Evolutionary conservation across 2,888 invertebrate genomes (phyloP), one percentile per base, ranked within the genome.

Genomic region (Psococerastis gibbosa): DNA sequence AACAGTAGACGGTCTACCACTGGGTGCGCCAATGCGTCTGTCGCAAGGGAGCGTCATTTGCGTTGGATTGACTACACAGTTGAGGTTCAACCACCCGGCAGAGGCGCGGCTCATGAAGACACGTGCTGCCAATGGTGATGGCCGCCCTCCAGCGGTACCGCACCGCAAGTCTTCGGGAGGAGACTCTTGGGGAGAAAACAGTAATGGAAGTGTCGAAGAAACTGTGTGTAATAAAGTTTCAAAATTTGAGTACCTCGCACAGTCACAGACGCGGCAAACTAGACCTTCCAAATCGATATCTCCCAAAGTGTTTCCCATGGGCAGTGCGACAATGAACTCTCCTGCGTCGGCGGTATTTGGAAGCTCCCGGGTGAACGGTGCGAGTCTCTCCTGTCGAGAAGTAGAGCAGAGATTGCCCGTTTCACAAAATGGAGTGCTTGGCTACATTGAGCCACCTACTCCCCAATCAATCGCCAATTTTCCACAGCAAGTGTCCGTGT

Each of bases 41-140:
- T 76, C 77, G 9, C 87, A 88, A 73, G 89, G 89, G 83, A 60
- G 84, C 57, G 89, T 88, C 83, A 66, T 91, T 49, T 87, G 85
- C 43, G 78, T 92, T 52, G 91, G 91, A 22, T 73, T 87, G 42
- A 85, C 89, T 43, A 88, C 85, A 62, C 87, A 85, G 64, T 75
- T 91, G 61, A 78, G 91, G 33, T 91, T 88, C 68, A 89, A 91
- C 63, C 84, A 89, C 61, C 91, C 91, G 0, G 81, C 81, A 43
- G 87, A 89, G 58, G 88, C 88, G 3, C 76, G 79, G 60, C 70
- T 84, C 53, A 80, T 88, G 71, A 84, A 83, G 61, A 80, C 84
- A 0, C 79, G 82, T 3, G 66, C 87, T 49, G 80, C 82, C 0
- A 74, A 81, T 46, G 73, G 77, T 2, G 69, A 67, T 49, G 70